Percentiles rank a stretch among this genome's conserved stretches.
Evolutionary conservation across 2,888 invertebrate species (phyloP).

Genomic region (Rhogogaster chlorosoma): DNA sequence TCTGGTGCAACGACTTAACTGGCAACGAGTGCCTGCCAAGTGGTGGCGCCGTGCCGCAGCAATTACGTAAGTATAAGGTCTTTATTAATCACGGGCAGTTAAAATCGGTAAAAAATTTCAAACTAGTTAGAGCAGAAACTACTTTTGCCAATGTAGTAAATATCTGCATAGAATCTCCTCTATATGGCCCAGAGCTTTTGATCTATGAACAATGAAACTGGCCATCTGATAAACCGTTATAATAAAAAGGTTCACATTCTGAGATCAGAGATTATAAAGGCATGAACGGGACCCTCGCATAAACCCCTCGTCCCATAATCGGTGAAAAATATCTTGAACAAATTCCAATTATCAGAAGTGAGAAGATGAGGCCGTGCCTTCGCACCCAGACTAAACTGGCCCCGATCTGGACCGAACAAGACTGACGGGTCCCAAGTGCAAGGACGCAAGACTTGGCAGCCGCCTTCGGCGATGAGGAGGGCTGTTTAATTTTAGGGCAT

Average conservation of each 20-base stretch:
- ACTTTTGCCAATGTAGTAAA: conserved; percentile 8
- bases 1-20: conserved; percentile 29
- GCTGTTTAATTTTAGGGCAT: conserved; percentile 71
- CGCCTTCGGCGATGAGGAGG: conserved; percentile 65
- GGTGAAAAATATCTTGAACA: conserved; percentile 55
- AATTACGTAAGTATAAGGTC: conserved; percentile 43
- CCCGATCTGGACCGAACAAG: conserved; percentile 9
- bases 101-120: conserved; percentile 20
- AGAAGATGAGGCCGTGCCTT: conserved; percentile 27
- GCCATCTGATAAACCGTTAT: not conserved
- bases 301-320: conserved; percentile 37
- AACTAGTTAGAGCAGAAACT: conserved; percentile 33
- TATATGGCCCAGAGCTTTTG: not conserved
- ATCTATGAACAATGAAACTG: not conserved
- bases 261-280: not conserved
- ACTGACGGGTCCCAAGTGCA: conserved; percentile 17
- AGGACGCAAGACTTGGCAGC: conserved; percentile 27
- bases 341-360: conserved; percentile 56
- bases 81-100: conserved; percentile 30
- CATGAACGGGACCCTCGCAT: not conserved
- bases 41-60: conserved; percentile 21
- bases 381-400: not conserved
- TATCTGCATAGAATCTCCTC: conserved; percentile 4
- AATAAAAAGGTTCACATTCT: not conserved
- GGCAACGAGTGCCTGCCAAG: conserved; percentile 34